Evolutionary conservation across 2,888 invertebrate species (phyloP), one percentile per base, ranked within the genome.

Genomic region (Chymomyza fuscimana): DNA sequence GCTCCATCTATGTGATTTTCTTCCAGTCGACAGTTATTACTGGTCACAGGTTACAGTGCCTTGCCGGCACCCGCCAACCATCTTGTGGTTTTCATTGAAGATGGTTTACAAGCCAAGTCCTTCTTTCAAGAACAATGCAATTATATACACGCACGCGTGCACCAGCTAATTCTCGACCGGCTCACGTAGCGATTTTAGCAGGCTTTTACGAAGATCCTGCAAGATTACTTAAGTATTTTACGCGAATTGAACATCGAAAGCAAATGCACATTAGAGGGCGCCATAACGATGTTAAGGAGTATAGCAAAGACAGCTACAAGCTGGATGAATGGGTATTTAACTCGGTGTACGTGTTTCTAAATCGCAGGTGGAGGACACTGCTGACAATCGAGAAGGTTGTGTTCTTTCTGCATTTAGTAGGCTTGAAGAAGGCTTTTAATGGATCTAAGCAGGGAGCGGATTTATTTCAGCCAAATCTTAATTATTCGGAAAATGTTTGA

Each of bases 91-190:
- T 95, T 99, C 89, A 94, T 98, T 2, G 95, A 97, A 4, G 99
- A 99, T 93, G 99, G 99, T 0, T 92, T 99, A 66, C 93, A 98
- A 80, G 97, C 97, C 19, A 96, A 97, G 87, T 95, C 96, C 1
- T 96, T 97, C 89, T 94, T 95, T 86, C 80, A 87, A 19, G 54
- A 88, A 1, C 73, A 84, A 10, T 91, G 90, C 52, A 65, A 62
- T 6, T 79, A 89, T 69, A 77, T 91, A 5, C 88, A 0, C 95
- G 96, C 80, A 97, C 98, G 2, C 94, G 96, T 88, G 97, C 98
- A 15, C 98, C 98, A 0, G 98, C 98, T 5, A 99, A 99, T 92
- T 97, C 98, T 0, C 93, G 98, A 19, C 98, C 99, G 0, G 99
- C 99, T 0, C 98, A 98, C 93, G 97, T 99, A 6, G 98, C 99